Conservation (phyloP, 2,888 invertebrate species). For the Xylocampa areola region DNA sequence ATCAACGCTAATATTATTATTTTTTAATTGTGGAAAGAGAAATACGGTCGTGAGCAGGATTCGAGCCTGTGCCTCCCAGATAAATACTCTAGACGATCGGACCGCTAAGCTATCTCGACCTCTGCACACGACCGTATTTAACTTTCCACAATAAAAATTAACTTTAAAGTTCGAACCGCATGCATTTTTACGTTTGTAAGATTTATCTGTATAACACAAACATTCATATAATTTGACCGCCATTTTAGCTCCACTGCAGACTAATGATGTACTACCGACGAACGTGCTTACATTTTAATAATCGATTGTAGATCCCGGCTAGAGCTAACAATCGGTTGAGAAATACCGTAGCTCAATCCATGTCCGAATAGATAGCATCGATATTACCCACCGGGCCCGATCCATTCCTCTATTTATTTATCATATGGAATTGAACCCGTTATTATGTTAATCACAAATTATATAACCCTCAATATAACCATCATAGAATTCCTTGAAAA, state of each 20-base stretch:
- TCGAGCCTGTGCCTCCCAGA: no score
- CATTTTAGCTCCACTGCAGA: slow-evolving; percentile 68
- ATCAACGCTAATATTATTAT: no score
- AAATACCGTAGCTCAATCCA: slow-evolving; percentile 68
- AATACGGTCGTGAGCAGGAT: no score
- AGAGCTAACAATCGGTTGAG: slow-evolving; percentile 73
- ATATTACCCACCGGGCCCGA: slow-evolving; percentile 58
- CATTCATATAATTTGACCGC: no score
- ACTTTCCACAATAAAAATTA: no score
- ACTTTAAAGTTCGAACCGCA: no score
- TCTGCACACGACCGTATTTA: no score
- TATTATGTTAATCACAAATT: slow-evolving; percentile 29
- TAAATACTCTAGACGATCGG: no score
- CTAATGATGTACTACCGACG: slow-evolving; percentile 77
- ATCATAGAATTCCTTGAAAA: slow-evolving; percentile 25
- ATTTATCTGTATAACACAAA: no score
- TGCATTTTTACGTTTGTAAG: no score
- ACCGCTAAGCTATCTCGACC: no score
- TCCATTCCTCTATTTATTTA: slow-evolving; percentile 48
- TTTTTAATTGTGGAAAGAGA: no score
- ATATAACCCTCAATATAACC: slow-evolving; percentile 23
- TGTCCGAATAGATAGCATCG: slow-evolving; percentile 65
- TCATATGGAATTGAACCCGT: slow-evolving; percentile 41
- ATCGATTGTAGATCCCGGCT: slow-evolving; percentile 75
- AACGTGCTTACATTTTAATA: slow-evolving; percentile 82